A percentile compares a stretch with the other conserved stretches of the same genome.
These are phyloP conservation scores for Podarcis muralis DNA, from an alignment of 2,113 vertebrate genomes.

Conservation along the genomic window DNA sequence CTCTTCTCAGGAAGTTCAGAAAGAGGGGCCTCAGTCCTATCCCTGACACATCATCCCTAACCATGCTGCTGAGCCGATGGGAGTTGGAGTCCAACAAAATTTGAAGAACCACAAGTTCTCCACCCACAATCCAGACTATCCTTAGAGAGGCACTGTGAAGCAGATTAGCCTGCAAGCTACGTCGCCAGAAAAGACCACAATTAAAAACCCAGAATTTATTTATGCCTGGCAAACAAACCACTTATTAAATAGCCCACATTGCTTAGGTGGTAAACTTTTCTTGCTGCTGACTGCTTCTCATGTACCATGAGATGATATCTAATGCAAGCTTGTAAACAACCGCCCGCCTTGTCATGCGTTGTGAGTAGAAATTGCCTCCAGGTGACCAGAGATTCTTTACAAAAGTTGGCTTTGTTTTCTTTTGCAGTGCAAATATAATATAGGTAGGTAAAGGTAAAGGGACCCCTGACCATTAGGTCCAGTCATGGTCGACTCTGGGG, in stretches of 20 bases:
- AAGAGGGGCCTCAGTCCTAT: no score
- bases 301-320: not conserved
- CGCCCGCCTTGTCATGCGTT: no score
- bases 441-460: no score
- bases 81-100: no score
- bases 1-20: no score
- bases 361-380: not conserved
- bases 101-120: no score
- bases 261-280: not conserved
- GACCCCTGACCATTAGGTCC: no score
- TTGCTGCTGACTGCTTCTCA: not conserved
- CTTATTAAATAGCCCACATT: not conserved
- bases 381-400: not conserved
- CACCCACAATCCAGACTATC: not conserved
- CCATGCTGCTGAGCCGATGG: no score
- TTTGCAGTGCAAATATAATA: no score
- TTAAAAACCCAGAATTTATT: not conserved
- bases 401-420: no score
- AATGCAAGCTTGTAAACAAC: not conserved
- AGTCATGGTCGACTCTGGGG: no score
- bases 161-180: not conserved
- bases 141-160: not conserved
- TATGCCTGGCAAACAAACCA: not conserved
- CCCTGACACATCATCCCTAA: no score
- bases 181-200: not conserved